phyloP scores from a whole-genome alignment of 2,888 invertebrate species.

The Lepeophtheirus nordmannii region DNA sequence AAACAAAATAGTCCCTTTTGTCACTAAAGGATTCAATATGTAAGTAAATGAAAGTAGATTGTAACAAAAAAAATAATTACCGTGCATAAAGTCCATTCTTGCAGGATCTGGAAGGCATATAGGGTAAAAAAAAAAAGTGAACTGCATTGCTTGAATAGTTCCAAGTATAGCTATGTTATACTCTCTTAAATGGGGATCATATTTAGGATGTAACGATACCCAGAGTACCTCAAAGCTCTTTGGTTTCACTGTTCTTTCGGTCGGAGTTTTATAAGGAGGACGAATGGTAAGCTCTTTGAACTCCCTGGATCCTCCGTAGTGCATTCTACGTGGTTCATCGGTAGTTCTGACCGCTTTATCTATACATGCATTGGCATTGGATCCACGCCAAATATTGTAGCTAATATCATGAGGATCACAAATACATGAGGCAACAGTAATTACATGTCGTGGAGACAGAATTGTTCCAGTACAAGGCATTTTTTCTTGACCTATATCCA shows the following conservation, averaged over 20 bases:
- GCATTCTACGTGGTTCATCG: not conserved
- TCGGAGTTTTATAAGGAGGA: not conserved
- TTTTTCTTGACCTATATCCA: not conserved
- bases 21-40: no score
- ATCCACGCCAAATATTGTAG: constrained; percentile 1
- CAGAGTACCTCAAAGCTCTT: not conserved
- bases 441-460: not conserved
- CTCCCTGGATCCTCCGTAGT: not conserved
- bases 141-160: not conserved
- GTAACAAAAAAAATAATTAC: no score
- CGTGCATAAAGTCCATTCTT: not conserved
- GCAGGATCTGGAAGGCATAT: not conserved
- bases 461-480: not conserved
- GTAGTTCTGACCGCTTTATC: not conserved
- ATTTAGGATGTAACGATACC: not conserved
- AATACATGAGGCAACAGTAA: not conserved
- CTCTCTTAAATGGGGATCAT: not conserved
- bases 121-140: not conserved
- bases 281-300: constrained; percentile 1
- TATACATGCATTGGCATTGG: not conserved
- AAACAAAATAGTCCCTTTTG: no score
- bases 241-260: not conserved
- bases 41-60: no score
- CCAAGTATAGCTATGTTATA: not conserved
- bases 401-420: not conserved